A percentile compares a stretch with the other conserved stretches of the same genome.
These are phyloP conservation scores for Pteromalus puparum DNA, from an alignment of 1,140 invertebrate species.

Conservation along the genomic window DNA sequence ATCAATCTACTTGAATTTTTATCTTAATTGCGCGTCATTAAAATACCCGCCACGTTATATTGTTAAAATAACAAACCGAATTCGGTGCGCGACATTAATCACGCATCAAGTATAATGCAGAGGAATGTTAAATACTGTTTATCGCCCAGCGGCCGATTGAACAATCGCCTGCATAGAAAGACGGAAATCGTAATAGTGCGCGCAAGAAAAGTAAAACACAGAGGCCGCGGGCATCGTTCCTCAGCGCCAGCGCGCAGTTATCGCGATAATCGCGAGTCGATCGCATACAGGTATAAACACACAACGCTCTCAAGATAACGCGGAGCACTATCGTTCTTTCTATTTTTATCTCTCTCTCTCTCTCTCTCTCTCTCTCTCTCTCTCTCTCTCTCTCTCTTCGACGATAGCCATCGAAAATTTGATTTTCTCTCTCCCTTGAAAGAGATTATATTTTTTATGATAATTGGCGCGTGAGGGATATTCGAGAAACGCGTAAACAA, in stretches of 20 bases:
- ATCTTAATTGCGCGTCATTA: constrained; percentile 14
- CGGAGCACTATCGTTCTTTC: neutral
- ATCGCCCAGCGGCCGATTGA: neutral
- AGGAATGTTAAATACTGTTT: neutral
- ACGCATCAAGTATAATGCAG: neutral
- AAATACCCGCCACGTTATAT: neutral
- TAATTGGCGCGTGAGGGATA: neutral
- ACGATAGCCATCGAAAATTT: neutral
- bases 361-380: neutral
- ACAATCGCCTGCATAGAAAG: neutral
- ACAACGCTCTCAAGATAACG: constrained; percentile 20
- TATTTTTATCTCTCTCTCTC: neutral
- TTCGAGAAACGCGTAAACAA: neutral
- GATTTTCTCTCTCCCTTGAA: neutral
- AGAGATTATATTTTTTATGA: neutral
- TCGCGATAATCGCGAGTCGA: constrained; percentile 42
- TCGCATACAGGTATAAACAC: neutral
- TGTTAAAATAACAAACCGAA: neutral
- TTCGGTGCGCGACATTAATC: neutral
- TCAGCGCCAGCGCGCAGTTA: constrained; percentile 19
- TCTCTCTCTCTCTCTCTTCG: too few species aligned
- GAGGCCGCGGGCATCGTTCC: constrained; percentile 16
- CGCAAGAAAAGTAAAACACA: neutral
- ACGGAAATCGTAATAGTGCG: neutral
- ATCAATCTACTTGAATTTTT: neutral